Base-by-base conservation (phyloP, 2,797 vertebrate genomes). In the Ctenopoma multispine region DNA sequence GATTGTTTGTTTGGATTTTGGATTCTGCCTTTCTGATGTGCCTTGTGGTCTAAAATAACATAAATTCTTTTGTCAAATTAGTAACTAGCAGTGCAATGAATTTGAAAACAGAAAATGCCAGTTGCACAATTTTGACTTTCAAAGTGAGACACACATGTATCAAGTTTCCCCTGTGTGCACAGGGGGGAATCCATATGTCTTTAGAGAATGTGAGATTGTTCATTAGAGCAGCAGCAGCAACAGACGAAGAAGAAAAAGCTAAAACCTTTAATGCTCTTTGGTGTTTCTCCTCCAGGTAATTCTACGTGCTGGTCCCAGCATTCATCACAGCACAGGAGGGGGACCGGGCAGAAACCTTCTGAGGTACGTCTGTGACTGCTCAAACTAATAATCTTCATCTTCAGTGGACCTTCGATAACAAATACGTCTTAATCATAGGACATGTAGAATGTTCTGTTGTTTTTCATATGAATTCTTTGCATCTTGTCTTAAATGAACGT, bases 251-350 rank as follows among this genome's bases (percentile, higher is more conserved):
- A 63, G 40, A 67, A 46, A 18, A 76, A 63, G 54, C n/a, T 14
- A 29, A 15, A 43, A 9, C 6, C 15, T 51, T 0, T 73, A 29
- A 79, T n/a, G 1, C 4, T 20, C 11, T 36, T 15, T 72, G 14
- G 1, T 20, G 7, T 71, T 60, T 80, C 23, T 79, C 50, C 60
- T 70, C 7, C 89, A 99, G 98, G 98, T 93, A 94, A 95, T 61
- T 98, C 96, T 14, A 96, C 96, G 12, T 96, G 95, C 43, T 98
- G 97, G 96, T 98, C 98, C 20, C 97, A 98, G 84, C 95, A 96
- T 80, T 98, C 97, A 24, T 95, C 96, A n/a, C 95, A 93, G 57
- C 95, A 88, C 59, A 94, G 92, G 71, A 96, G 96, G 72, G 93
- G 93, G 41, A 94, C 96, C 20, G 97, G 97, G 41, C 94, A 94